Base-by-base conservation (phyloP, 2,113 vertebrate species). In the Pipra filicauda region DNA sequence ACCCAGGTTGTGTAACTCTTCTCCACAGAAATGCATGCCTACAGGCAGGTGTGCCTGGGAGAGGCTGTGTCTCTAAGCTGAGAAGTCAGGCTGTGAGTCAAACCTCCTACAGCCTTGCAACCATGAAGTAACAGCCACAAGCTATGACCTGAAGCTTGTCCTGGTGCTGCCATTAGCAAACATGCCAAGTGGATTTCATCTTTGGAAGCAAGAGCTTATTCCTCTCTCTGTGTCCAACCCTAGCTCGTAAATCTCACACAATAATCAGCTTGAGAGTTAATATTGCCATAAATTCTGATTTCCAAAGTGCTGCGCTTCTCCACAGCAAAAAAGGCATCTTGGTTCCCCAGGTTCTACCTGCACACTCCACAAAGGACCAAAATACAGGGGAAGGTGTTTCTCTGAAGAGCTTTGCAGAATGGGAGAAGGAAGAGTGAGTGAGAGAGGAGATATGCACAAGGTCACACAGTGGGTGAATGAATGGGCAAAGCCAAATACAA, bases 371-470 rank as follows among this genome's bases (percentile, higher is more conserved):
- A 55, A 76, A 69, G 49, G 14, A 52, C 31, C 37, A 4, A 31
- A 73, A 6, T 1, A 6, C 4, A 6, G 21, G 18, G 16, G 26
- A 12, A 71, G 59, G 24, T 9, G 8, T 9, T 76, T 51, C 62
- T 86, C 43, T 20, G 31, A 57, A 28, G 64, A 67, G 69, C 46
- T 66, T 0, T 22, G 44, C 41, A 46, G 48, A 46, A 61, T 10
- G 5, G 3, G 27, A 77, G 81, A n/a, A 37, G 54, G 64, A 46
- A 61, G n/a, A n/a, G 51, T 0, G n/a, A n/a, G 51, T 0, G 0
- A 49, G 55, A 52, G 28, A 66, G 5, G 46, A 71, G n/a, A 27
- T 5, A 3, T 41, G 59, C 35, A 39, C 46, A 37, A 17, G 35
- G 46, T 70, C 69, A 8, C 48, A 21, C 15, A 26, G 59, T 31